Evolutionary conservation across 2,888 invertebrate genomes (phyloP).

Genomic region (Drosophila diplacantha): DNA sequence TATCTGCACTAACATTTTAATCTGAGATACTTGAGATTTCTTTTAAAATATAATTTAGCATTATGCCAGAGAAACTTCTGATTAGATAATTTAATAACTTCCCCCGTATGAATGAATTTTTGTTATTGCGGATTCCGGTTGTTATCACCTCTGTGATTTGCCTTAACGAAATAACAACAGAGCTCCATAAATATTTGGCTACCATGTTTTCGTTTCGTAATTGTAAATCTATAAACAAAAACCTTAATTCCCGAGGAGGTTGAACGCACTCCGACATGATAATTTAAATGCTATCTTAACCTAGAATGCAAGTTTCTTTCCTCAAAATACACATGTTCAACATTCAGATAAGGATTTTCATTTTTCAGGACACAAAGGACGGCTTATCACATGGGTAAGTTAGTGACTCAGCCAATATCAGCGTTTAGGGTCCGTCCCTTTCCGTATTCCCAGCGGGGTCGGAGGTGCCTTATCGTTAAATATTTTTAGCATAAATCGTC

Average conservation of each 20-base stretch:
- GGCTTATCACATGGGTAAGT: slow-evolving; percentile 12
- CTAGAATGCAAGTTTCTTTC: background rate
- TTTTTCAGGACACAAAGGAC: slow-evolving; percentile 32
- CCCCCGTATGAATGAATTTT: slow-evolving; percentile 41
- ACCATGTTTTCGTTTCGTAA: slow-evolving; percentile 6
- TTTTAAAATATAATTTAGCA: slow-evolving; percentile 50
- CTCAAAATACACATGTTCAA: background rate
- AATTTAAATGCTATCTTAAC: slow-evolving; percentile 4
- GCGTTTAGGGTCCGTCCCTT: slow-evolving; percentile 27
- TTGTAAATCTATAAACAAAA: background rate
- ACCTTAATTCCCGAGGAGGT: background rate
- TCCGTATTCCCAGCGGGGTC: slow-evolving; percentile 34
- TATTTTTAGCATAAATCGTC: slow-evolving; percentile 40
- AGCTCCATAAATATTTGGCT: slow-evolving; percentile 13
- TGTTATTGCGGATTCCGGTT: slow-evolving; percentile 33
- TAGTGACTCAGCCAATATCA: slow-evolving; percentile 27
- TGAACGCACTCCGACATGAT: background rate
- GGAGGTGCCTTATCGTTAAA: slow-evolving; percentile 36
- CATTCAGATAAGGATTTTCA: slow-evolving; percentile 17
- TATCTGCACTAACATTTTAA: slow-evolving; percentile 66
- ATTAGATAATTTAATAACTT: slow-evolving; percentile 63
- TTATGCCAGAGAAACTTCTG: slow-evolving; percentile 41
- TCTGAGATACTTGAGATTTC: slow-evolving; percentile 56
- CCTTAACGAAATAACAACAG: slow-evolving; percentile 5
- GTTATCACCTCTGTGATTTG: slow-evolving; percentile 20